These are phyloP conservation scores for Chalcosyrphus nemorum DNA, from an alignment of 2,888 invertebrate species.

Conservation along the genomic window DNA sequence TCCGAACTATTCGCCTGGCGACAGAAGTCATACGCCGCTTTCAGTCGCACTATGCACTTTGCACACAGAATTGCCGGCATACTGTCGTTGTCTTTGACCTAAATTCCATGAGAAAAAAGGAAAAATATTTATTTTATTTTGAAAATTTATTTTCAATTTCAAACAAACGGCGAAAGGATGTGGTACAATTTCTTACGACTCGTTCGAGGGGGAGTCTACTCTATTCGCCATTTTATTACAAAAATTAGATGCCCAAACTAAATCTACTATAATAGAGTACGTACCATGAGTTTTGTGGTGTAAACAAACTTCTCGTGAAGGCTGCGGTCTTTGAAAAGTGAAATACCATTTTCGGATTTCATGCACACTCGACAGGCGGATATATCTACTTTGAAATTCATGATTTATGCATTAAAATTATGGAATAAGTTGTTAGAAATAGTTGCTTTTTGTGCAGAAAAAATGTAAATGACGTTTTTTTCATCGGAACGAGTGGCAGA, in stretches of 20 bases:
- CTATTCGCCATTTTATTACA: constrained; percentile 69
- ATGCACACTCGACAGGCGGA: constrained; percentile 78
- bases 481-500: background rate
- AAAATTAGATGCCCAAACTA: constrained; percentile 45
- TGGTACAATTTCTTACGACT: constrained; percentile 68
- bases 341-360: constrained; percentile 75
- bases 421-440: background rate
- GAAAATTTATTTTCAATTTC: constrained; percentile 44
- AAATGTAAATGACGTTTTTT: constrained; percentile 29
- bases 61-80: constrained; percentile 77
- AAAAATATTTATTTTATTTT: background rate
- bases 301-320: constrained; percentile 76
- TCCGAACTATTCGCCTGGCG: constrained; percentile 76
- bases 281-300: constrained; percentile 77
- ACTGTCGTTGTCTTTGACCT: constrained; percentile 76
- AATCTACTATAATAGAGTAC: constrained; percentile 74
- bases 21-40: constrained; percentile 76
- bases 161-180: background rate
- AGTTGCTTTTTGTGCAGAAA: background rate
- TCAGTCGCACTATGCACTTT: constrained; percentile 76
- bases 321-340: constrained; percentile 71
- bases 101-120: too few relatives aligned
- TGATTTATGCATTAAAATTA: constrained; percentile 40
- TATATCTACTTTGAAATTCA: constrained; percentile 78
- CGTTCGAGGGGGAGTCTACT: constrained; percentile 4